Evolutionary conservation across 1,140 invertebrate species (phyloP).

Genomic region (Helicoverpa armigera): DNA sequence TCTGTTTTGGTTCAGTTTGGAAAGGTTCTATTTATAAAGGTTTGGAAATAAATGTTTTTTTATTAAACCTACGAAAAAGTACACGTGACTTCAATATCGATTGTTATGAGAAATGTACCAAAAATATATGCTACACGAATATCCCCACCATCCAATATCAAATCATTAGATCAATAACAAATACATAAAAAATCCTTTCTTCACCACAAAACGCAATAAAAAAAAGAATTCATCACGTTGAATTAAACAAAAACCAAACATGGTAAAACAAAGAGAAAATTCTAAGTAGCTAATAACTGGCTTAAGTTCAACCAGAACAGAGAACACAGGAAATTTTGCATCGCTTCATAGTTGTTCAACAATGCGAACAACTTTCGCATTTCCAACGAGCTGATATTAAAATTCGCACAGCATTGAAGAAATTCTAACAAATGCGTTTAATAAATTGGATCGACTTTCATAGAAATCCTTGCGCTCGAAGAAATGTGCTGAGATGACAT

Average conservation of each 20-base stretch:
- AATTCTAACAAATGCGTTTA: neutral
- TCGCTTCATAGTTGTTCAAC: conserved; percentile 15
- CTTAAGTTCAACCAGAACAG: conserved; percentile 33
- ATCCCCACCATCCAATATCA: no score
- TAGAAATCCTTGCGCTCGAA: neutral
- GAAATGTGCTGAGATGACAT: conserved; percentile 13
- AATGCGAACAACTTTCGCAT: conserved; percentile 12
- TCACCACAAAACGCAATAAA: neutral
- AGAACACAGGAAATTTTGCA: conserved; percentile 3
- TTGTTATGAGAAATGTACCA: no score
- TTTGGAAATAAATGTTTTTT: no score
- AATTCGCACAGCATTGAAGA: neutral
- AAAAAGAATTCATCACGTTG: neutral
- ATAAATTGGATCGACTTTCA: neutral
- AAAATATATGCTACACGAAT: no score
- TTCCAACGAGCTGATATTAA: conserved; percentile 21
- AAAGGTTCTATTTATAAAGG: neutral
- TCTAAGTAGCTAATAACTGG: conserved; percentile 1
- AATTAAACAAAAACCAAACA: neutral
- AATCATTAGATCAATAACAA: no score
- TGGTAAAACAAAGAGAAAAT: conserved; percentile 13
- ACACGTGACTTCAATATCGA: no score
- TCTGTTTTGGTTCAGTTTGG: neutral
- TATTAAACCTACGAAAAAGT: no score
- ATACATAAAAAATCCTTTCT: neutral